Percentiles rank a stretch among this genome's conserved stretches.
phyloP scores from a whole-genome alignment of 2,888 invertebrate species.

The Chloromyia formosa region DNA sequence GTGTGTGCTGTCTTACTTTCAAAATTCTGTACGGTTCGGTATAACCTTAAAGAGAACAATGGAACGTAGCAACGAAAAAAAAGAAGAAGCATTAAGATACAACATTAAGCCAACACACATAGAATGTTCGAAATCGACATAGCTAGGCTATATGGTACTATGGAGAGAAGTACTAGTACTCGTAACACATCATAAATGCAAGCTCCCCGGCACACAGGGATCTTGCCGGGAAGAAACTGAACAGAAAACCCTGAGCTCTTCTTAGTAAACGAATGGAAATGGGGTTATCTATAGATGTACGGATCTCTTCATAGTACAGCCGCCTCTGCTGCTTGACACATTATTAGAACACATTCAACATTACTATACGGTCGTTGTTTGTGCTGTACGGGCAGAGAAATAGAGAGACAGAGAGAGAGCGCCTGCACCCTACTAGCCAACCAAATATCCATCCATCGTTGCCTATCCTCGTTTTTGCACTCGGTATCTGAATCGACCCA shows the following conservation, averaged over 20 bases:
- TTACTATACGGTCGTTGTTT: constrained; percentile 5
- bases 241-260: constrained; percentile 36
- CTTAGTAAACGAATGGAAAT: constrained; percentile 39
- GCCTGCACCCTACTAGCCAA: background rate
- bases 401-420: no score
- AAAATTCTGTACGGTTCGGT: background rate
- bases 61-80: no score
- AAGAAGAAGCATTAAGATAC: background rate
- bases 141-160: background rate
- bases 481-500: constrained; percentile 24
- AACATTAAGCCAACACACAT: no score
- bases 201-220: no score
- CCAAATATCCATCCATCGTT: constrained; percentile 28
- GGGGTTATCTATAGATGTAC: constrained; percentile 37
- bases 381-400: no score
- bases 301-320: constrained; percentile 13
- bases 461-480: constrained; percentile 2
- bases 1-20: no score
- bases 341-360: constrained; percentile 43
- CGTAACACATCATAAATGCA: constrained; percentile 14
- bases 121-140: no score
- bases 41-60: constrained; percentile 35
- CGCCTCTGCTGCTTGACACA: constrained; percentile 33
- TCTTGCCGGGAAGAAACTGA: constrained; percentile 11
- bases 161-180: background rate